Evolutionary conservation across 2,797 vertebrate species (phyloP).

Genomic region (Acrossocheilus fasciatus): DNA sequence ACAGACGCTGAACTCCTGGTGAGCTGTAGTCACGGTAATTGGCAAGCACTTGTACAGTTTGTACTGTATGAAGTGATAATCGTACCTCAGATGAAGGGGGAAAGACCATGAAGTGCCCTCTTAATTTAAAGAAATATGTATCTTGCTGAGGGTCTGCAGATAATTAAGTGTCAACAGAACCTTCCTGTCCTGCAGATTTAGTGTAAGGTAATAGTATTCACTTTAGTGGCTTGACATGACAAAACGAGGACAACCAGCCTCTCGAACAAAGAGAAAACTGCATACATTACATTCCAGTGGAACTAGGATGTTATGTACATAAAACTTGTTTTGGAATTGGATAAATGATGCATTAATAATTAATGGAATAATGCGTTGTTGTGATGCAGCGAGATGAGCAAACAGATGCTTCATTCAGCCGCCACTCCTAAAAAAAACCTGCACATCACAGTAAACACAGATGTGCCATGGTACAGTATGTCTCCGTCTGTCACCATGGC

Average conservation of each 20-base stretch:
- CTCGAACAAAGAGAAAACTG: background rate
- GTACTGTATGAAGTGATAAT: slow-evolving; percentile 35
- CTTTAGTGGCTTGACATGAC: background rate
- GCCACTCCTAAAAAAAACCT: slow-evolving; percentile 8
- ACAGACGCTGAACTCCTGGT: slow-evolving; percentile 28
- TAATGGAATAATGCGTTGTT: slow-evolving; percentile 4
- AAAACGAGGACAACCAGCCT: background rate
- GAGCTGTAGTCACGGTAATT: slow-evolving; percentile 53
- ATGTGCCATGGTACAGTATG: slow-evolving; percentile 38
- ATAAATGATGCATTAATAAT: slow-evolving; percentile 3
- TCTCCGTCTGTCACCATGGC: slow-evolving; percentile 57
- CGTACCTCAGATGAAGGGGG: background rate
- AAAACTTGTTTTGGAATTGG: background rate
- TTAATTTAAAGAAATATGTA: slow-evolving; percentile 25
- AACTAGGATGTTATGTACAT: background rate
- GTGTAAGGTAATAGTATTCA: slow-evolving; percentile 10
- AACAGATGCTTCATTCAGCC: slow-evolving; percentile 42
- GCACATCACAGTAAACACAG: slow-evolving; percentile 48
- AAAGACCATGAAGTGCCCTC: slow-evolving; percentile 11
- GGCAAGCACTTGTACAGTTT: slow-evolving; percentile 39
- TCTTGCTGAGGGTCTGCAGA: slow-evolving; percentile 34
- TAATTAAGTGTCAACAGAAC: slow-evolving; percentile 40
- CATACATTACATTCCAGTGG: background rate
- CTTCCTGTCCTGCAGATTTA: slow-evolving; percentile 19
- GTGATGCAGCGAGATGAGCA: slow-evolving; percentile 23